Conservation (phyloP, 2,113 vertebrate species). For the Daboia siamensis region DNA sequence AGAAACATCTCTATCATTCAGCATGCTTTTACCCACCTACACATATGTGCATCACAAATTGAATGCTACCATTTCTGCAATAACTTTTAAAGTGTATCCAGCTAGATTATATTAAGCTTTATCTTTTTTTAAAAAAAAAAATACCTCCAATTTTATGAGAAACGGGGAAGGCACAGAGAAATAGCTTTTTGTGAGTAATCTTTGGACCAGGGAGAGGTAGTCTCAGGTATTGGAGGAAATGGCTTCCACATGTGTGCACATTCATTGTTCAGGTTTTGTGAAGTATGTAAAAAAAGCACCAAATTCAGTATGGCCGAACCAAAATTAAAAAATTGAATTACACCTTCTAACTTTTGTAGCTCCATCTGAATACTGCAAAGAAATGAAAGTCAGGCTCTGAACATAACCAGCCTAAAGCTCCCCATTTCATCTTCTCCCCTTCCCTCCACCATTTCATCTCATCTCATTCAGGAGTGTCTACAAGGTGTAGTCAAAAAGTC, state of each 20-base stretch:
- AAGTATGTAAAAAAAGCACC: constrained; percentile 32
- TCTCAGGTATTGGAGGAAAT: constrained; percentile 22
- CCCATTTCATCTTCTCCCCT: constrained; percentile 35
- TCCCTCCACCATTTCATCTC: constrained; percentile 11
- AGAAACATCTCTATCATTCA: not conserved
- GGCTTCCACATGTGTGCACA: constrained; percentile 1
- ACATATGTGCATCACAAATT: not conserved
- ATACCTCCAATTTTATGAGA: not conserved
- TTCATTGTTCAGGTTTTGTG: constrained; percentile 30
- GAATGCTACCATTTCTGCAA: constrained; percentile 17
- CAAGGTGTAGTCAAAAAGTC: not conserved
- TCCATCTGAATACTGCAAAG: constrained; percentile 34
- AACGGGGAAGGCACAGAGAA: not conserved
- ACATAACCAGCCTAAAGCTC: constrained; percentile 47
- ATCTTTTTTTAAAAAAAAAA: constrained; percentile 29
- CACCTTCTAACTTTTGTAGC: constrained; percentile 37
- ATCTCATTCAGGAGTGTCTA: not conserved
- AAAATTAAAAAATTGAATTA: constrained; percentile 61
- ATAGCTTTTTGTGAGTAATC: constrained; percentile 33
- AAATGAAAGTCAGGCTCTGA: constrained; percentile 35
- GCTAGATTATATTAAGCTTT: constrained; percentile 27
- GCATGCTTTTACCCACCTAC: not conserved
- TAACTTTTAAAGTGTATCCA: constrained; percentile 14
- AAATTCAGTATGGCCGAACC: constrained; percentile 35
- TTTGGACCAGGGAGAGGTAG: constrained; percentile 4